These are phyloP conservation scores for Corythaixoides concolor DNA, from an alignment of 2,113 vertebrate species.

Conservation along the genomic window DNA sequence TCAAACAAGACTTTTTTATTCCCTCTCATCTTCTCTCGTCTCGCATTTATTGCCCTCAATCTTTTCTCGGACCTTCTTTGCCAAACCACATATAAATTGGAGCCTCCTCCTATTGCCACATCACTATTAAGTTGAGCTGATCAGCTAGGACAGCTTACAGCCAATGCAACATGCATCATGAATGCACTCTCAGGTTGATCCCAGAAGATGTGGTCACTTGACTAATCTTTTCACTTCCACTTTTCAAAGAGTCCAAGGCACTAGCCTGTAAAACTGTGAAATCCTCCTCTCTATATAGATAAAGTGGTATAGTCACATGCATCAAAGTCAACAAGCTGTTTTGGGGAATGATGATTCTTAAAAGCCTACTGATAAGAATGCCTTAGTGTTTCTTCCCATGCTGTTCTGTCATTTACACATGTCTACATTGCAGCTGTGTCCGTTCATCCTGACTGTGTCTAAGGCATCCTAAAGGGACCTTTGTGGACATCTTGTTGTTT, in stretches of 20 bases:
- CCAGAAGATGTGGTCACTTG: neutral
- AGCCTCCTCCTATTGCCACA: neutral
- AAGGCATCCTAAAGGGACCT: neutral
- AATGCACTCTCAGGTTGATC: neutral
- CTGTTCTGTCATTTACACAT: neutral
- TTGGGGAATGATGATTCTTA: neutral
- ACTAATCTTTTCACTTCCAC: neutral
- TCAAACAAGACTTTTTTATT: neutral
- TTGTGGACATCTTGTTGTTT: neutral
- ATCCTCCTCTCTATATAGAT: neutral
- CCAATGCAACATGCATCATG: neutral
- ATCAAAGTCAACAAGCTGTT: neutral
- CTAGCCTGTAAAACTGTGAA: neutral
- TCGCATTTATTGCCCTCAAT: neutral
- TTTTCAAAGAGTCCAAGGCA: neutral
- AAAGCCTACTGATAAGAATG: neutral
- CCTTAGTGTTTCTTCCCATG: neutral
- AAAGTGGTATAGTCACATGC: neutral
- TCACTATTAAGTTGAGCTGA: accelerated
- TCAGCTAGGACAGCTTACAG: neutral
- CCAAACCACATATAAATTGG: neutral
- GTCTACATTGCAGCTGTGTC: neutral
- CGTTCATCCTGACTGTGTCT: neutral
- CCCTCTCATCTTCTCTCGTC: neutral
- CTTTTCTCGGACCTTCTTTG: neutral